These are phyloP conservation scores for Drosophila sulfurigaster DNA, from an alignment of 1,140 invertebrate genomes.

Conservation along the genomic window DNA sequence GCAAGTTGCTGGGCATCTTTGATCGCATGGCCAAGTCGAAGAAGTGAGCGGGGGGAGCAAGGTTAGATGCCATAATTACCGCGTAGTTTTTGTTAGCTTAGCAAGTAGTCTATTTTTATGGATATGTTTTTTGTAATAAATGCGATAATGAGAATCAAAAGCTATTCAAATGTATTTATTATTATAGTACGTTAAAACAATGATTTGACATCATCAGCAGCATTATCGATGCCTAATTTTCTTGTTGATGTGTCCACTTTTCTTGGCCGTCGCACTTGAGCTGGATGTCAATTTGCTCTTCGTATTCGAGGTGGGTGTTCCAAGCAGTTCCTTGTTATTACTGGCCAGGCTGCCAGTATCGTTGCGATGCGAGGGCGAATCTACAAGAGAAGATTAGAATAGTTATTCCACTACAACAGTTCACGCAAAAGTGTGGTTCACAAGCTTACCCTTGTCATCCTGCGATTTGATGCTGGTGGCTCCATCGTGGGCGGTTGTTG, in stretches of 20 bases:
- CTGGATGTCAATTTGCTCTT: constrained; percentile 75
- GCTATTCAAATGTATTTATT: constrained; percentile 7
- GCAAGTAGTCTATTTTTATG: constrained; percentile 30
- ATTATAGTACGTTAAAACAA: constrained; percentile 10
- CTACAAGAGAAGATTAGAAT: constrained; percentile 15
- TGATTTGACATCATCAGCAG: constrained; percentile 1
- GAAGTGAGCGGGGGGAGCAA: constrained; percentile 3
- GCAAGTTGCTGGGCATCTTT: constrained; percentile 97
- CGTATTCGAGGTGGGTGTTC: constrained; percentile 73
- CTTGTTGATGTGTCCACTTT: constrained; percentile 73
- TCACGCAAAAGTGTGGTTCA: no score
- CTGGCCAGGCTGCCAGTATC: constrained; percentile 32
- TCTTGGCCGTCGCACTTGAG: constrained; percentile 77
- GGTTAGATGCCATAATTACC: constrained; percentile 30
- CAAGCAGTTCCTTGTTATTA: constrained; percentile 57
- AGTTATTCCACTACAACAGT: no score
- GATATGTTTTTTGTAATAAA: constrained; percentile 35
- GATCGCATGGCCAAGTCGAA: constrained; percentile 61
- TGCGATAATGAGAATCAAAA: constrained; percentile 4
- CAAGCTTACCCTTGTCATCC: constrained; percentile 84
- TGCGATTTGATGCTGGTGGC: constrained; percentile 88
- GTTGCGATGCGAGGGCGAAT: constrained; percentile 69
- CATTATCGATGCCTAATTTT: constrained; percentile 83
- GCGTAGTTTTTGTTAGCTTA: constrained; percentile 4
- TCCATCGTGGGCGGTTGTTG: constrained; percentile 88